These are phyloP conservation scores for Erebia ligea DNA, from an alignment of 2,888 invertebrate species.

Conservation along the genomic window DNA sequence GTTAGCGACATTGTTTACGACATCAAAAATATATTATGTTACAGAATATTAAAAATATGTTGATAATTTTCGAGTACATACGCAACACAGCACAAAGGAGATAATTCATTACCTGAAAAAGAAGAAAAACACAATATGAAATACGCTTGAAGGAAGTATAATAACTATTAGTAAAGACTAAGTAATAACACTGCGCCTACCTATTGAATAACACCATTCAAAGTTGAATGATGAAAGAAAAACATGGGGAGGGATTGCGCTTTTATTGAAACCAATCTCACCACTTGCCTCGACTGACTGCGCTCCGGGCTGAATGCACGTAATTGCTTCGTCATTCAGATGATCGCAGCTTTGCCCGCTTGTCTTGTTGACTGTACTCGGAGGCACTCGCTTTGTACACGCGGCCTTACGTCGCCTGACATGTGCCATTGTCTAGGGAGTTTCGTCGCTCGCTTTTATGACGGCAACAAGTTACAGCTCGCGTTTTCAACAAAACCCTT, in stretches of 20 bases:
- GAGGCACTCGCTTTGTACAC: conserved; percentile 69
- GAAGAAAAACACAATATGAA: conserved; percentile 18
- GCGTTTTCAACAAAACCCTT: conserved; percentile 45
- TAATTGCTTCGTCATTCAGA: conserved; percentile 82
- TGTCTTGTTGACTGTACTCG: conserved; percentile 76
- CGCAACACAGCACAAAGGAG: conserved; percentile 3
- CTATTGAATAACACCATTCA: conserved; percentile 74
- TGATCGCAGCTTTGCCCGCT: conserved; percentile 73
- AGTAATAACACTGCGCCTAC: conserved; percentile 47
- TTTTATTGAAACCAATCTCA: conserved; percentile 82
- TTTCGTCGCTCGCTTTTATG: conserved; percentile 62
- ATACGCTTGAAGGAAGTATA: conserved; percentile 34
- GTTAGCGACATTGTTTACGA: not conserved
- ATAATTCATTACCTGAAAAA: conserved; percentile 25
- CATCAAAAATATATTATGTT: not conserved
- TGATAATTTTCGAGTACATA: not conserved
- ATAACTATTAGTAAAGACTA: conserved; percentile 40
- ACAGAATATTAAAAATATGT: no score
- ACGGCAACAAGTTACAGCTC: conserved; percentile 61
- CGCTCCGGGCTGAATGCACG: conserved; percentile 73
- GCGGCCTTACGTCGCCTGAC: conserved; percentile 66
- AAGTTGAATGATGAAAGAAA: conserved; percentile 78
- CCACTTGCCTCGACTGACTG: conserved; percentile 77
- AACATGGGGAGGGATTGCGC: conserved; percentile 78
- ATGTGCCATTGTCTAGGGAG: conserved; percentile 67